Evolutionary conservation across 2,113 vertebrate genomes (phyloP).

Genomic region (Malurus cyaneus): DNA sequence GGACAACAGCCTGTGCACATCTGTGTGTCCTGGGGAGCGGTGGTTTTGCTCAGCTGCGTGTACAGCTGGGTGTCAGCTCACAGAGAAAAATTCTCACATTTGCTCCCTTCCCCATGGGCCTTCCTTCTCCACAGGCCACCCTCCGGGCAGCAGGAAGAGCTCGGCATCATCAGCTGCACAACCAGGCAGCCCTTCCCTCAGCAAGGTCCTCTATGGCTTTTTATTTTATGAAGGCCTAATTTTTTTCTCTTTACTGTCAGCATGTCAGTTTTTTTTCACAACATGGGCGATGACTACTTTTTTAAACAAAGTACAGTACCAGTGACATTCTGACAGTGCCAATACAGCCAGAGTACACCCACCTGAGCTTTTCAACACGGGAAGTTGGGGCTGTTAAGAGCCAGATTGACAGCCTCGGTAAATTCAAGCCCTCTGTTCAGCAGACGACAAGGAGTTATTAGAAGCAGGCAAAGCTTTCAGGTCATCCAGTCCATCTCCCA

Average conservation of each 20-base stretch:
- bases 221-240: neutral
- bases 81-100: neutral
- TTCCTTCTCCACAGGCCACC: neutral
- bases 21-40: neutral
- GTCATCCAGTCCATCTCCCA: slow-evolving; percentile 45
- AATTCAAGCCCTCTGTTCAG: slow-evolving; percentile 11
- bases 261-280: slow-evolving; percentile 4
- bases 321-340: slow-evolving; percentile 50
- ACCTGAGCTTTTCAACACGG: slow-evolving; percentile 28
- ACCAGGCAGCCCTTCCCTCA: neutral
- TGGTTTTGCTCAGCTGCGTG: rapidly evolving
- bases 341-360: slow-evolving; percentile 16
- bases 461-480: slow-evolving; percentile 45
- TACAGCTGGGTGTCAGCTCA: neutral
- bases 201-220: neutral
- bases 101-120: neutral
- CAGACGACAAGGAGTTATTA: slow-evolving; percentile 3
- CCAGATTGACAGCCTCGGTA: slow-evolving; percentile 41
- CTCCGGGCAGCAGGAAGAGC: neutral
- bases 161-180: neutral
- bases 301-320: neutral
- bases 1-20: neutral
- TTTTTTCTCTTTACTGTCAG: slow-evolving; percentile 43
- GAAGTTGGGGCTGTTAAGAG: slow-evolving; percentile 6
- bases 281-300: slow-evolving; percentile 8